Conservation (phyloP, 2,797 vertebrate genomes). For the Amblyopsis hoosieri region DNA sequence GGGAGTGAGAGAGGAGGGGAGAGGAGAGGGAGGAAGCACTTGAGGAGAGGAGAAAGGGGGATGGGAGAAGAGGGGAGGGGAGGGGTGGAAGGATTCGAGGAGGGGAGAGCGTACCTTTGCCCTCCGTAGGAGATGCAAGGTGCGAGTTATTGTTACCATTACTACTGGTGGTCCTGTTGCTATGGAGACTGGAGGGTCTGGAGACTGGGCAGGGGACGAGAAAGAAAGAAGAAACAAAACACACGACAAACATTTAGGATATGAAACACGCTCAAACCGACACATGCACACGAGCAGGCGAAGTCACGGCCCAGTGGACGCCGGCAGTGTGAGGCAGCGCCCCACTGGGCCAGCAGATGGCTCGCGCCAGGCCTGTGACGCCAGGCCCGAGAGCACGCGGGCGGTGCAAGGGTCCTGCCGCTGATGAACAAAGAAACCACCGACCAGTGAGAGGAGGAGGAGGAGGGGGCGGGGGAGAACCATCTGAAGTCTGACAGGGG, state of each 20-base stretch:
- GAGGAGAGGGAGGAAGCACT: conserved; percentile 35
- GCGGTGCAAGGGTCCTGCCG: conserved; percentile 61
- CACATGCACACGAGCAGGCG: conserved; percentile 40
- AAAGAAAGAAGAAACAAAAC: conserved; percentile 20
- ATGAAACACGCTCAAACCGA: conserved; percentile 42
- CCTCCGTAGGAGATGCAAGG: conserved; percentile 86
- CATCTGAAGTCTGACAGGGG: neutral
- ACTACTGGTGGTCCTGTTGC: conserved; percentile 93
- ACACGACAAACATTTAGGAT: neutral
- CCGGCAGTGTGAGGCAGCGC: conserved; percentile 53
- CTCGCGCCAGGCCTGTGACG: conserved; percentile 47
- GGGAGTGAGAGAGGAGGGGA: conserved; percentile 17
- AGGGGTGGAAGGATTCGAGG: conserved; percentile 2
- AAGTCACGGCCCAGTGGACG: conserved; percentile 25
- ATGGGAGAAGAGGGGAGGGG: neutral
- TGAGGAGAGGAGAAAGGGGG: neutral
- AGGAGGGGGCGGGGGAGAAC: conserved; percentile 5
- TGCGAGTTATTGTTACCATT: conserved; percentile 94
- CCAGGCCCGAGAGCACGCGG: conserved; percentile 71
- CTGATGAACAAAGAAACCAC: conserved; percentile 60
- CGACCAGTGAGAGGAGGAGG: conserved; percentile 4
- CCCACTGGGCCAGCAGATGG: conserved; percentile 78
- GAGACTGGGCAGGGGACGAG: conserved; percentile 78
- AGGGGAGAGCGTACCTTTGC: conserved; percentile 86
- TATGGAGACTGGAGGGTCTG: conserved; percentile 94